Evolutionary conservation across 1,140 invertebrate genomes (phyloP), one percentile per base, ranked within the genome.

Genomic region (Colletes gigas): DNA sequence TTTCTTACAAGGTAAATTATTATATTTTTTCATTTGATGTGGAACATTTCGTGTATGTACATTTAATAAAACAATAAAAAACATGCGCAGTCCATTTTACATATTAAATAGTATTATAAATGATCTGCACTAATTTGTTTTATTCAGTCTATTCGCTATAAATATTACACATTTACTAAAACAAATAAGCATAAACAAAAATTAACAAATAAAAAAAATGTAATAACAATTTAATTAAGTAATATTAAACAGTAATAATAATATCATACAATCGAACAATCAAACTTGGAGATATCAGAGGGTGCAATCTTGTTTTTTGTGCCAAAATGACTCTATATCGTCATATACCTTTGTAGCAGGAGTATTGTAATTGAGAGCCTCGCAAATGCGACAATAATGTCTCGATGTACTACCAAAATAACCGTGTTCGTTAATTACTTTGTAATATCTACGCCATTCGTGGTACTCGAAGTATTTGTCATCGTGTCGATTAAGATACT

Each of bases 321-420:
- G 94, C 94, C 94, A 95, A 86, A 94, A 94, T 0, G 85, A 69
- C 17, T 92, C 89, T 4, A 95, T 80, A 81, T 94, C 76, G 0
- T 91, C 67, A 74, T 96, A 96, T 17, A 94, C 88, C 84, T 95
- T 96, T n/a, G 76, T 69, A 3, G 69, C 74, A 44, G 83, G 86
- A 19, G 93, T 87, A 84, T 95, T 95, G 85, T 95, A 96, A 90
- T 97, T 95, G 41, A 97, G 92, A 66, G 96, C 95, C 85, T 97
- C 96, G 89, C 97, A 98, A 47, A 97, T 90, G 68, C 97, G 94
- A 88, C 97, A 98, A 90, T 96, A 97, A 91, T 98, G 97, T 78
- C 94, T 94, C 0, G 96, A 97, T 1, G 90, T 85, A 2, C 94
- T 94, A 3, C 95, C 94, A 88, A 96, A 96, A 88, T 96, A 96